A percentile compares a stretch with the other conserved stretches of the same genome.
These are phyloP conservation scores for Neodiprion pinetum DNA, from an alignment of 1,140 invertebrate species.

Conservation along the genomic window DNA sequence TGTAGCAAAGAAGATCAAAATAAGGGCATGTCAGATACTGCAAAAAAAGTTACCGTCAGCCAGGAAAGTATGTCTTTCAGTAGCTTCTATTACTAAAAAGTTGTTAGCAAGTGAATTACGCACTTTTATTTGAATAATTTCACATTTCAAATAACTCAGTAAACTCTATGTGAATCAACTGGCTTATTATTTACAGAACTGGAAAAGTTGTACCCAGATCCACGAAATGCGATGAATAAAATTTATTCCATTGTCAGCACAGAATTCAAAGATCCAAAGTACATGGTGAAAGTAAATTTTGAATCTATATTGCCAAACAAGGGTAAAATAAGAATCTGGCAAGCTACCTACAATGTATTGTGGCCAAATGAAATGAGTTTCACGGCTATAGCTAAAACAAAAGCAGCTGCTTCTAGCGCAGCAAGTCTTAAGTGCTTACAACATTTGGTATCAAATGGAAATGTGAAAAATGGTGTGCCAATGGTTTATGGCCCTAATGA, in stretches of 20 bases:
- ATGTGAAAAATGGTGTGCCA: constrained; percentile 33
- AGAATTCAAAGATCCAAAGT: constrained; percentile 24
- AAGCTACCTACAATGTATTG: constrained; percentile 33
- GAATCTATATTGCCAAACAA: constrained; percentile 12
- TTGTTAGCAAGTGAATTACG: too few relatives aligned
- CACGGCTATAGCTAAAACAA: constrained; percentile 27
- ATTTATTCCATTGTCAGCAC: constrained; percentile 33
- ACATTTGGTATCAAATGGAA: constrained; percentile 39
- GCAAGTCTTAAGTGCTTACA: constrained; percentile 43
- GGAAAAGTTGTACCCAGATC: constrained; percentile 28
- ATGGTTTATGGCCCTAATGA: constrained; percentile 31
- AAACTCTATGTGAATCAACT: too few relatives aligned
- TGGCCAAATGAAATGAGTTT: constrained; percentile 48
- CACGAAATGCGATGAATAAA: constrained; percentile 25
- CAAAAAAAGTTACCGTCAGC: not conserved
- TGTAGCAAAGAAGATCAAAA: too few relatives aligned
- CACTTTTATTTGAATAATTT: too few relatives aligned
- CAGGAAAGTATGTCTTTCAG: not conserved
- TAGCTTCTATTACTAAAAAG: too few relatives aligned
- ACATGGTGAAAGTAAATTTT: constrained; percentile 6
- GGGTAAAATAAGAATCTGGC: constrained; percentile 19
- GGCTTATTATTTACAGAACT: constrained; percentile 35
- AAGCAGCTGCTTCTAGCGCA: constrained; percentile 28
- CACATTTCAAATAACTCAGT: too few relatives aligned
- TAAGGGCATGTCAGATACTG: too few relatives aligned